Evolutionary conservation across 1,140 invertebrate species (phyloP).

Genomic region (Musca domestica): DNA sequence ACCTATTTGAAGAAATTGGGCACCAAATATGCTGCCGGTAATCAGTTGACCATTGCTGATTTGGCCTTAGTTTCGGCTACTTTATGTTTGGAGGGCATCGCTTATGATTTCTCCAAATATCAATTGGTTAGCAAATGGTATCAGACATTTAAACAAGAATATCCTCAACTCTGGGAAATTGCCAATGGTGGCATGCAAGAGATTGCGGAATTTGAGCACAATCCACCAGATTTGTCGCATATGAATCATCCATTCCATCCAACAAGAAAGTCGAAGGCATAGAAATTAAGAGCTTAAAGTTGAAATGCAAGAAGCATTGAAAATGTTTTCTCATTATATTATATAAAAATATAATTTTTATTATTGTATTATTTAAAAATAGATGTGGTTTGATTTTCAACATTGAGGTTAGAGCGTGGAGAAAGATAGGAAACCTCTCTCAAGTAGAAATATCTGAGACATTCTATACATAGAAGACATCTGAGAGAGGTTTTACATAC

Average conservation of each 20-base stretch:
- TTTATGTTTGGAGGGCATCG: constrained; percentile 69
- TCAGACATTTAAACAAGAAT: constrained; percentile 63
- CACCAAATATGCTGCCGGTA: constrained; percentile 65
- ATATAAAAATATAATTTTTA: not conserved
- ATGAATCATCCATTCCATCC: constrained; percentile 72
- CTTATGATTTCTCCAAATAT: constrained; percentile 64
- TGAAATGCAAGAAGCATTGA: not conserved
- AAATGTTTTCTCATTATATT: not conserved
- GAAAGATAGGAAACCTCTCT: no score
- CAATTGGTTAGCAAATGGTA: constrained; percentile 64
- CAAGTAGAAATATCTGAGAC: no score
- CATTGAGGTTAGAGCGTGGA: no score
- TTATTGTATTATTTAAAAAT: not conserved
- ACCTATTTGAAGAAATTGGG: constrained; percentile 63
- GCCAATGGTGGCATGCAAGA: constrained; percentile 65
- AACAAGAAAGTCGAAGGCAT: constrained; percentile 55
- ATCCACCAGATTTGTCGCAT: constrained; percentile 66
- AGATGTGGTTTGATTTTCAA: no score
- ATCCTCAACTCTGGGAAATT: constrained; percentile 69
- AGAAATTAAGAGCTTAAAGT: not conserved
- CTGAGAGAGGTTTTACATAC: no score
- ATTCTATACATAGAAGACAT: no score
- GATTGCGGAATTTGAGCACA: constrained; percentile 63
- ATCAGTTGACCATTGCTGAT: constrained; percentile 72
- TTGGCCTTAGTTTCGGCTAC: constrained; percentile 68